Evolutionary conservation across 2,797 vertebrate genomes (phyloP).

Genomic region (Pteronotus mesoamericanus): DNA sequence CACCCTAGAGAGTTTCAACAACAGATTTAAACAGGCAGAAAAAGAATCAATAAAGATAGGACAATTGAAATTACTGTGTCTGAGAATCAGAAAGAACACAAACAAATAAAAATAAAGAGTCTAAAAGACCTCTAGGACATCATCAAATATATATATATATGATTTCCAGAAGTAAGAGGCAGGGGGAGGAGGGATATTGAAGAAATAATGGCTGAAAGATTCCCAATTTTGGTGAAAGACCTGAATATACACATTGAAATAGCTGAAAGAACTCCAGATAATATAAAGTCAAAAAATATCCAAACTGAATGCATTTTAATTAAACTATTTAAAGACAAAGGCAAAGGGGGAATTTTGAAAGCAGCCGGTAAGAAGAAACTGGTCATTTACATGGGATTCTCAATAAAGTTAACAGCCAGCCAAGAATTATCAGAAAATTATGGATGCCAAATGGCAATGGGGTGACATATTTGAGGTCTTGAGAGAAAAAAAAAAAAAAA

Average conservation of each 20-base stretch:
- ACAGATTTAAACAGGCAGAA: not conserved
- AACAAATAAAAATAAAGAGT: not conserved
- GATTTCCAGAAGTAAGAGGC: not conserved
- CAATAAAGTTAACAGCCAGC: not conserved
- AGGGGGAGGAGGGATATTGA: not conserved
- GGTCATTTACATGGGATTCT: not conserved
- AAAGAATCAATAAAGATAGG: not conserved
- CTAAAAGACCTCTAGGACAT: not conserved
- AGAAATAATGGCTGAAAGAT: not conserved
- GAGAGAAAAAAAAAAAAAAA: not conserved
- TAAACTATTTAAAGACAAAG: not conserved
- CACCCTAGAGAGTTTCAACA: not conserved
- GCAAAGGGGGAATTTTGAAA: not conserved
- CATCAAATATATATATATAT: not conserved
- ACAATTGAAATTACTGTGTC: not conserved
- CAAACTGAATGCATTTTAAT: not conserved
- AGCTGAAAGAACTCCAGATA: not conserved
- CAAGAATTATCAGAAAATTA: not conserved
- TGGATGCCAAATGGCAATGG: not conserved
- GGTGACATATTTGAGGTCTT: not conserved
- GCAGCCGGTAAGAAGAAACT: not conserved
- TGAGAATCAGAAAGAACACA: not conserved
- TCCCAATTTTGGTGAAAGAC: not conserved
- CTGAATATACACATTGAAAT: not conserved
- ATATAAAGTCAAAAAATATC: not conserved